phyloP scores from a whole-genome alignment of 1,140 invertebrate genomes.

The Pogonomyrmex barbatus region DNA sequence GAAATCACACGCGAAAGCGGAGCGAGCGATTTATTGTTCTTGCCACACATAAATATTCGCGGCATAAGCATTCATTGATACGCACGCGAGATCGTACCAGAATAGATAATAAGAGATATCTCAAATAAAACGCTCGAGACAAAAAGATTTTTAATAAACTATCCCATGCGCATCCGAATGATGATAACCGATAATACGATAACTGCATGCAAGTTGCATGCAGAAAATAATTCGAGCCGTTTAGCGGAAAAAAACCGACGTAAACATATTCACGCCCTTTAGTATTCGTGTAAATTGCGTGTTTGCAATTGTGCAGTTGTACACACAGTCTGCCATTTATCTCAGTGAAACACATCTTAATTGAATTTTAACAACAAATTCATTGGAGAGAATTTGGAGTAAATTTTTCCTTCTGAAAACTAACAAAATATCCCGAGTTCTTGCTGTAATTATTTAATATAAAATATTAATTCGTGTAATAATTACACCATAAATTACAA shows the following conservation, averaged over 20 bases:
- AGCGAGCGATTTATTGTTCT: constrained; percentile 42
- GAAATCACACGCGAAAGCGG: constrained; percentile 8
- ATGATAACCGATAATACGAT: constrained; percentile 22
- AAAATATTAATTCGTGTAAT: not conserved
- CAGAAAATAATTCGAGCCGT: constrained; percentile 44
- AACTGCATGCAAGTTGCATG: not conserved
- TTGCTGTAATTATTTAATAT: not conserved
- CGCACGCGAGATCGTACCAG: constrained; percentile 3
- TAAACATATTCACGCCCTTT: not conserved
- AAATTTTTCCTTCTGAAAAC: not conserved
- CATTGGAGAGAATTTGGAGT: not conserved
- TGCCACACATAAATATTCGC: constrained; percentile 58
- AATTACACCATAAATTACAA: not conserved
- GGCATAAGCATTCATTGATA: constrained; percentile 36
- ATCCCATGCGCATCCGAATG: not conserved
- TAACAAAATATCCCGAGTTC: no score
- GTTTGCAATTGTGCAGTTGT: not conserved
- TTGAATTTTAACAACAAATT: not conserved
- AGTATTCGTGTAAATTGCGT: not conserved
- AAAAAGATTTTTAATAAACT: constrained; percentile 55
- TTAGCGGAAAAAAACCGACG: constrained; percentile 10
- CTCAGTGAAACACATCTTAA: not conserved
- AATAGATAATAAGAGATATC: constrained; percentile 59
- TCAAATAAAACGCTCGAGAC: constrained; percentile 51
- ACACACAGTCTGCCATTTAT: constrained; percentile 3